phyloP scores from a whole-genome alignment of 2,113 vertebrate species.

The Casuarius casuarius region DNA sequence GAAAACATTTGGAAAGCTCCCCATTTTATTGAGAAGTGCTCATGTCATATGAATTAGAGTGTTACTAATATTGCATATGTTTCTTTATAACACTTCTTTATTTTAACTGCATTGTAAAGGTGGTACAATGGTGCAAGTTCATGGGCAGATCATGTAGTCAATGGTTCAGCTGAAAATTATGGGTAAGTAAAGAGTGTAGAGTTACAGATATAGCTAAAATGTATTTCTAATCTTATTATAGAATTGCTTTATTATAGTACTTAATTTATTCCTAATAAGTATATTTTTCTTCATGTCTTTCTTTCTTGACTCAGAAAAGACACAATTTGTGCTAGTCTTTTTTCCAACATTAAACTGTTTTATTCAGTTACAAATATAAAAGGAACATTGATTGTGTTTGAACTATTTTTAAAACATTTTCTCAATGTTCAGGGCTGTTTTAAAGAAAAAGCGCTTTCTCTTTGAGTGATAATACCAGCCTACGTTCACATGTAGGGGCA shows the following conservation, averaged over 20 bases:
- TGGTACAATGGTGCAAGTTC: conserved; percentile 81
- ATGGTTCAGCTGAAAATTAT: conserved; percentile 77
- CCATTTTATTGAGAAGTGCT: background rate
- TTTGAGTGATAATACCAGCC: background rate
- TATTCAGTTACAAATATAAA: background rate
- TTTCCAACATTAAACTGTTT: background rate
- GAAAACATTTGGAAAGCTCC: background rate
- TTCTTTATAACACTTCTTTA: conserved; percentile 68
- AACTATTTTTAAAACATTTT: conserved; percentile 32
- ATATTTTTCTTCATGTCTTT: background rate
- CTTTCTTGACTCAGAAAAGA: background rate
- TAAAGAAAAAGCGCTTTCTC: background rate
- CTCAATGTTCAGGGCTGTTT: background rate
- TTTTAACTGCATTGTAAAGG: conserved; percentile 78
- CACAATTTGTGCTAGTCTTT: background rate
- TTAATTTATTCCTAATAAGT: background rate
- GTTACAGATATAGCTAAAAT: conserved; percentile 19
- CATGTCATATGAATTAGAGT: conserved; percentile 3
- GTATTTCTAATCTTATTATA: background rate
- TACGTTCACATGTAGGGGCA: background rate
- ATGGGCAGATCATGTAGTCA: conserved; percentile 81
- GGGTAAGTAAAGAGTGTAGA: conserved; percentile 76
- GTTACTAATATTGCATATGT: background rate
- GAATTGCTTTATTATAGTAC: background rate
- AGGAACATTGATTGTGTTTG: background rate